Conservation (phyloP, 2,797 vertebrate genomes). For the Morelia viridis region DNA sequence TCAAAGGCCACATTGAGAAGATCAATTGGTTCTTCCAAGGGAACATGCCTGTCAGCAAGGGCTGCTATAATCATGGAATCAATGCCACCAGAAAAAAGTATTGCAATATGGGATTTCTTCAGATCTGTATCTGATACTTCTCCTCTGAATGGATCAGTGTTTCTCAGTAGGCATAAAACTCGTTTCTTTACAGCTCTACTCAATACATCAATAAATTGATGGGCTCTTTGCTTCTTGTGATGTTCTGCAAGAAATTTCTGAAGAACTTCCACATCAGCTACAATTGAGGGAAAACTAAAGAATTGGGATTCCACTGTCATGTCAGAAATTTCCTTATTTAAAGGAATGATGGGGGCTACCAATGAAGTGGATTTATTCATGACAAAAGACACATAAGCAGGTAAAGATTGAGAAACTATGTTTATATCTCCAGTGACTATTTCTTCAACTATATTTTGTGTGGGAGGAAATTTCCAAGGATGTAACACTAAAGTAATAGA, state of each 20-base stretch:
- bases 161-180: conserved; percentile 75
- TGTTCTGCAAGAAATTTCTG: conserved; percentile 71
- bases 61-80: conserved; percentile 91
- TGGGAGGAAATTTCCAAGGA: conserved; percentile 77
- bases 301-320: conserved; percentile 7
- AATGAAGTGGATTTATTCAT: conserved; percentile 73
- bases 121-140: neutral
- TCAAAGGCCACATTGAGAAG: conserved; percentile 97
- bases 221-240: conserved; percentile 64
- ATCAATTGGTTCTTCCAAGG: conserved; percentile 84
- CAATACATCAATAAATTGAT: conserved; percentile 78
- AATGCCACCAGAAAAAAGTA: conserved; percentile 94
- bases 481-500: conserved; percentile 77
- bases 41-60: conserved; percentile 85
- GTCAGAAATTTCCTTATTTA: conserved; percentile 76
- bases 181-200: conserved; percentile 80
- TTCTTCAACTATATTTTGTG: conserved; percentile 37
- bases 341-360: conserved; percentile 75
- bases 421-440: conserved; percentile 17
- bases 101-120: conserved; percentile 74
- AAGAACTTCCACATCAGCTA: conserved; percentile 68
- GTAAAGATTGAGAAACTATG: conserved; percentile 68
- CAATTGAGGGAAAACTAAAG: conserved; percentile 2
- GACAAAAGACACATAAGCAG: conserved; percentile 62
- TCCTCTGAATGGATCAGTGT: neutral